Conservation (phyloP, 1,140 invertebrate species). For the Eupristina koningsbergeri region DNA sequence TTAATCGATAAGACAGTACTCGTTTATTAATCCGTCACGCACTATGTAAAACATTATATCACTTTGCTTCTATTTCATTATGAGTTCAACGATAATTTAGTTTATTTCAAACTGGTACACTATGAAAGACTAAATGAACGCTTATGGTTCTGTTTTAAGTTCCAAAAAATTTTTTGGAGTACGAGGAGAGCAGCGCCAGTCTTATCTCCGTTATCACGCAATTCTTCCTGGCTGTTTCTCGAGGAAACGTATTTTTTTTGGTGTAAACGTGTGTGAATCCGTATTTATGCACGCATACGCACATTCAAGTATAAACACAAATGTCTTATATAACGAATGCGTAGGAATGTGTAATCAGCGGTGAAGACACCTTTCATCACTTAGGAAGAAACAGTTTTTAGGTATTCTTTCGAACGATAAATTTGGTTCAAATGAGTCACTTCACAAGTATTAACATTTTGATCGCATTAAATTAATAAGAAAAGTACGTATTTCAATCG, state of each 20-base stretch:
- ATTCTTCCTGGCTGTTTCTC: conserved; percentile 21
- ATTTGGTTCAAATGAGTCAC: neutral
- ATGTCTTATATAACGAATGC: conserved; percentile 4
- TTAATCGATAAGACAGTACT: conserved; percentile 35
- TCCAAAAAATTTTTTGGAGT: neutral
- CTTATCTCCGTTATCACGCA: conserved; percentile 23
- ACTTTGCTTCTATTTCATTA: neutral
- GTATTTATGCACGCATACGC: neutral
- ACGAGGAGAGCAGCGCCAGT: neutral
- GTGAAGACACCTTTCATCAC: conserved; percentile 22
- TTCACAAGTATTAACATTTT: neutral
- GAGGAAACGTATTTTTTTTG: conserved; percentile 13
- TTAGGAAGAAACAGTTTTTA: neutral
- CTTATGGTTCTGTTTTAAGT: neutral
- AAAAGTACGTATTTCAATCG: too few species aligned
- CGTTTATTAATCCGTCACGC: conserved; percentile 6
- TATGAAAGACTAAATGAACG: neutral
- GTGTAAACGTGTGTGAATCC: neutral
- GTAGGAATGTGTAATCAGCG: conserved; percentile 5
- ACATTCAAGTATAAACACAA: neutral
- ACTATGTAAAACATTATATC: conserved; percentile 7
- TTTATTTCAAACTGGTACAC: neutral
- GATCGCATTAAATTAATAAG: neutral
- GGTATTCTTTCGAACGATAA: neutral
- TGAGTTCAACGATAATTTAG: neutral